Evolutionary conservation across 2,888 invertebrate species (phyloP).

Genomic region (Teleiodes luculella): DNA sequence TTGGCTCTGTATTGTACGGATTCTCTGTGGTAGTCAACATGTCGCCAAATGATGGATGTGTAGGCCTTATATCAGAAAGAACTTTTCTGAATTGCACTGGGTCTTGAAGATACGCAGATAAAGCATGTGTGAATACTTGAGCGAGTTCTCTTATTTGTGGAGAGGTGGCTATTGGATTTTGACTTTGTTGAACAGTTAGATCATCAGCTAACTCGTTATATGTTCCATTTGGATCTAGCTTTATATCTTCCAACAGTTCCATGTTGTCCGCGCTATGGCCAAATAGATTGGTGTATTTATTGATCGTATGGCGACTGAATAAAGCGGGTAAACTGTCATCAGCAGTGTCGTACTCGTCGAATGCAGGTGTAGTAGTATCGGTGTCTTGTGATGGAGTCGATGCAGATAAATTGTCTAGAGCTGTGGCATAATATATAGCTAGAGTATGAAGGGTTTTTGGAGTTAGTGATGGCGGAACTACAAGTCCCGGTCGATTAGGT

Average conservation of each 20-base stretch:
- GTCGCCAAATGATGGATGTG: conserved; percentile 82
- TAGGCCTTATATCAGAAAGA: conserved; percentile 87
- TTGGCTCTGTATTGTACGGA: conserved; percentile 72
- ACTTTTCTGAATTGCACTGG: conserved; percentile 89
- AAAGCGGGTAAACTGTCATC: conserved; percentile 78
- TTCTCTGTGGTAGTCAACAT: conserved; percentile 58
- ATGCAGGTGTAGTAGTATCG: conserved; percentile 49
- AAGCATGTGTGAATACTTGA: conserved; percentile 89
- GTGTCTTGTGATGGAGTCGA: conserved; percentile 54
- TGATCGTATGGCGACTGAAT: conserved; percentile 83
- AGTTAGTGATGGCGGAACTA: conserved; percentile 85
- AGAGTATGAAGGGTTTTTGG: conserved; percentile 88
- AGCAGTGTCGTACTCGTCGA: conserved; percentile 59
- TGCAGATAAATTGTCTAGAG: conserved; percentile 78
- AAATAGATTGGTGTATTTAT: conserved; percentile 78
- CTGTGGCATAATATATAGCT: conserved; percentile 88
- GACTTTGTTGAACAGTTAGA: conserved; percentile 80
- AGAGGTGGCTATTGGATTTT: conserved; percentile 78
- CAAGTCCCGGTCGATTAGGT: conserved; percentile 78
- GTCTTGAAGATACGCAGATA: conserved; percentile 89
- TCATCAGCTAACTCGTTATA: conserved; percentile 73
- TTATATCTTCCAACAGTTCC: conserved; percentile 61
- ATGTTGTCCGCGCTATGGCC: conserved; percentile 50
- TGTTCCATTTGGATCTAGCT: conserved; percentile 61
- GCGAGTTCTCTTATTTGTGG: conserved; percentile 88